These are phyloP conservation scores for Agrilus planipennis DNA, from an alignment of 1,140 invertebrate species.

Conservation along the genomic window DNA sequence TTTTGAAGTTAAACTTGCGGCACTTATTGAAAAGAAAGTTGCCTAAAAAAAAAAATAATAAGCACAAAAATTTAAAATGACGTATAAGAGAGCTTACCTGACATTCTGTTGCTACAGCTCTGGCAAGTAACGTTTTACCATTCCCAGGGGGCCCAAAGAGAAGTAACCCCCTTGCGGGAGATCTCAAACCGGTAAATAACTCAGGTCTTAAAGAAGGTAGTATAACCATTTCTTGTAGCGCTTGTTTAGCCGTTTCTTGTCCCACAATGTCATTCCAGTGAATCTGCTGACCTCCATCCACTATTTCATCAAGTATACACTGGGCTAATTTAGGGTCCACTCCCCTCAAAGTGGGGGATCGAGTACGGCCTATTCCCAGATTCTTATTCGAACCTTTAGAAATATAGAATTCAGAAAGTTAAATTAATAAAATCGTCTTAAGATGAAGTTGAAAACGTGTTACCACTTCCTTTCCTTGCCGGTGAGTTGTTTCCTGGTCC, in stretches of 20 bases:
- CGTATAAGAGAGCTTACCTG: slow-evolving; percentile 28
- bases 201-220: slow-evolving; percentile 89
- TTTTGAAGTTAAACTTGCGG: slow-evolving; percentile 96
- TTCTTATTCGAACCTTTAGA: not conserved
- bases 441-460: not conserved
- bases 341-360: slow-evolving; percentile 47
- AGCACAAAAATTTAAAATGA: not conserved
- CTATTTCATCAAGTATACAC: slow-evolving; percentile 61
- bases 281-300: slow-evolving; percentile 62
- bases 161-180: slow-evolving; percentile 82
- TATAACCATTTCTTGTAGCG: slow-evolving; percentile 95
- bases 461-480: slow-evolving; percentile 33
- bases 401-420: not conserved
- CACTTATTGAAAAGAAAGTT: slow-evolving; percentile 96
- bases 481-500: slow-evolving; percentile 51
- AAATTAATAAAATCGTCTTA: not conserved
- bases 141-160: slow-evolving; percentile 90
- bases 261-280: slow-evolving; percentile 91
- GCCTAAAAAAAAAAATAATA: slow-evolving; percentile 37
- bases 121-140: slow-evolving; percentile 82
- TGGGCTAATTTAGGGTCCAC: slow-evolving; percentile 86
- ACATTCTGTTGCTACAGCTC: slow-evolving; percentile 84
- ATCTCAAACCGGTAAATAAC: slow-evolving; percentile 82
- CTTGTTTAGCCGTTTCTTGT: slow-evolving; percentile 84
- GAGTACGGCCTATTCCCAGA: slow-evolving; percentile 10